Evolutionary conservation across 2,113 vertebrate species (phyloP).

Genomic region (Phaethon lepturus): DNA sequence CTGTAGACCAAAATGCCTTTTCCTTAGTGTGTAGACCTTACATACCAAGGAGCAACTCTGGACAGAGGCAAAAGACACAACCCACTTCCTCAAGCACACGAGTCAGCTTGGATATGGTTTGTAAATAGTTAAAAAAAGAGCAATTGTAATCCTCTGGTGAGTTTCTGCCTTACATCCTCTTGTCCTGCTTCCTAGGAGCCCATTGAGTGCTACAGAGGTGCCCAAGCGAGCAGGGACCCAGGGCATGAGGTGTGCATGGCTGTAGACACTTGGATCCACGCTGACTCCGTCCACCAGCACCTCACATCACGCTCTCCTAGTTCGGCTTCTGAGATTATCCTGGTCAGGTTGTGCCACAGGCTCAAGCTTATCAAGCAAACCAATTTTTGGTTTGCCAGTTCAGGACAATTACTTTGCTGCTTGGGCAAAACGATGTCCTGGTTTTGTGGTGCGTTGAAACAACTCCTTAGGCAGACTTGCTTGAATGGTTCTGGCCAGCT

Average conservation of each 20-base stretch:
- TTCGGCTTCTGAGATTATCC: background rate
- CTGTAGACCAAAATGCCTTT: background rate
- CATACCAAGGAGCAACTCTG: background rate
- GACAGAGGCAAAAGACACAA: background rate
- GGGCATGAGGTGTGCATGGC: rapidly evolving
- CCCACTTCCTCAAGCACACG: rapidly evolving
- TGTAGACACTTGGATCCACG: background rate
- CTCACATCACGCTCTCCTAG: background rate
- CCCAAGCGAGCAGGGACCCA: background rate
- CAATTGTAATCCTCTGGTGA: rapidly evolving
- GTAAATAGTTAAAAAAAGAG: background rate
- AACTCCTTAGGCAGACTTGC: background rate
- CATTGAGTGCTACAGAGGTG: rapidly evolving
- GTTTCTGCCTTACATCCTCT: background rate
- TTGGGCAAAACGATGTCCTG: background rate
- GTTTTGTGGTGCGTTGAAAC: background rate
- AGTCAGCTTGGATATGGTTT: background rate
- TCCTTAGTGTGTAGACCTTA: rapidly evolving
- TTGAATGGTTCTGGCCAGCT: background rate
- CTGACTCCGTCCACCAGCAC: background rate
- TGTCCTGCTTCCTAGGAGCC: background rate
- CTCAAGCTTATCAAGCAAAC: background rate
- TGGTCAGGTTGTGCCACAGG: background rate
- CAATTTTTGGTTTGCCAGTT: background rate
- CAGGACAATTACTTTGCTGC: background rate